Evolutionary conservation across 2,797 vertebrate genomes (phyloP).

Genomic region (Mionectes olivaceus): DNA sequence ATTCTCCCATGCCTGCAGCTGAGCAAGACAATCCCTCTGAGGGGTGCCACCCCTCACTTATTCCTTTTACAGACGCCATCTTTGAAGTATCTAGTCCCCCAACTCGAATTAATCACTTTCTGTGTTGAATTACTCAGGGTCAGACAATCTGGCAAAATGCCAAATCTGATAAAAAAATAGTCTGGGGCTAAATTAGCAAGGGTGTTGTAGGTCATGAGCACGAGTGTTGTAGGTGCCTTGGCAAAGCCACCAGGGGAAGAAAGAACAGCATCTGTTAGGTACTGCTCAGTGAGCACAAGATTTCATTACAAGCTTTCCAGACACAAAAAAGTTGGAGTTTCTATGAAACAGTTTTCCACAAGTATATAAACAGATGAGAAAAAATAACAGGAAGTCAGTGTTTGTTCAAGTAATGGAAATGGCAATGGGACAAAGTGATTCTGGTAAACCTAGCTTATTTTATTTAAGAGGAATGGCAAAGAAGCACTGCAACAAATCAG

Average conservation of each 20-base stretch:
- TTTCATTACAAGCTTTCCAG: constrained; percentile 35
- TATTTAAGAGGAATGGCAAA: background rate
- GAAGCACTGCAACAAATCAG: constrained; percentile 5
- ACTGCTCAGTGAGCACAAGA: constrained; percentile 43
- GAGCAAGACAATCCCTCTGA: background rate
- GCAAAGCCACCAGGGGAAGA: constrained; percentile 22
- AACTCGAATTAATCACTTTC: constrained; percentile 61
- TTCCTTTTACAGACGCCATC: constrained; percentile 27
- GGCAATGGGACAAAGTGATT: background rate
- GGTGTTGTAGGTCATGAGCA: constrained; percentile 54
- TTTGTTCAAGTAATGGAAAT: constrained; percentile 12
- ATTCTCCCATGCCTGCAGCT: background rate
- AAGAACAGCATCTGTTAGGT: constrained; percentile 47
- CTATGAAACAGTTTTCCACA: background rate
- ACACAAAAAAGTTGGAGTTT: background rate
- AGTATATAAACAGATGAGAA: background rate
- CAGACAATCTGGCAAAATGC: constrained; percentile 39
- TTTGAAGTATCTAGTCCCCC: constrained; percentile 58
- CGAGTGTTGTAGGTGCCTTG: constrained; percentile 54
- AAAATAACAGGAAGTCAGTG: background rate
- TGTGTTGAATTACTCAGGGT: constrained; percentile 52
- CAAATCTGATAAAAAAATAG: constrained; percentile 48
- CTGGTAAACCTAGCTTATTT: constrained; percentile 4
- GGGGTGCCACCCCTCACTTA: background rate
- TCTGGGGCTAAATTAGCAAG: constrained; percentile 49